phyloP scores from a whole-genome alignment of 2,888 invertebrate genomes.

The Galerucella nymphaeae region DNA sequence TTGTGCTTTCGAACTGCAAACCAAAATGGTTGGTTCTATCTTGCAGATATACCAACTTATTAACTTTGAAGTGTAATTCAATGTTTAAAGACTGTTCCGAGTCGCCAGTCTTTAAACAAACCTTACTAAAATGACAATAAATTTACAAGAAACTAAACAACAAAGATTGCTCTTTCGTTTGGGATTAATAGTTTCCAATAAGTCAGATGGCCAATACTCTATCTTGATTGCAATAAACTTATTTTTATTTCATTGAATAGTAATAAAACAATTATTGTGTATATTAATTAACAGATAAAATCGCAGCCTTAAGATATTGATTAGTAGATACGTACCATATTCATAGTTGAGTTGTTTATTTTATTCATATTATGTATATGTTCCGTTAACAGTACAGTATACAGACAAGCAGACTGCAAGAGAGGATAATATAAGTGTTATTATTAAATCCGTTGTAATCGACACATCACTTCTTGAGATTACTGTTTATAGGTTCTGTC shows the following conservation, averaged over 20 bases:
- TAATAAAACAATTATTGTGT: neutral
- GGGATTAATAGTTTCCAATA: too few relatives aligned
- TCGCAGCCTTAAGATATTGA: neutral
- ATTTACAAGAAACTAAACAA: too few relatives aligned
- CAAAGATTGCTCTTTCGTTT: too few relatives aligned
- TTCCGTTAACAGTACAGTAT: neutral
- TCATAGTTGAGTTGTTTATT: slow-evolving; percentile 1
- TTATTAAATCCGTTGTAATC: neutral
- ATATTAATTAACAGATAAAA: neutral
- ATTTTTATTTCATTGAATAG: neutral
- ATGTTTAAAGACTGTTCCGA: too few relatives aligned
- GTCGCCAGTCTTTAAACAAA: too few relatives aligned
- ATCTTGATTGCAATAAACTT: neutral
- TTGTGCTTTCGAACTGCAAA: too few relatives aligned
- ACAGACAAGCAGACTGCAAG: neutral
- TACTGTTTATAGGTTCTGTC: neutral
- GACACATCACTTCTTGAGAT: neutral
- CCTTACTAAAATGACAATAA: too few relatives aligned
- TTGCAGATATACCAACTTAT: too few relatives aligned
- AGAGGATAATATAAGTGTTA: neutral
- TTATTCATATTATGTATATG: neutral
- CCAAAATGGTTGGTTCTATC: too few relatives aligned
- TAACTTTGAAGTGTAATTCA: too few relatives aligned
- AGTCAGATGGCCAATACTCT: too few relatives aligned
- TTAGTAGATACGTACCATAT: neutral